phyloP scores from a whole-genome alignment of 2,888 invertebrate species.

The Hoplodrina blanda region DNA sequence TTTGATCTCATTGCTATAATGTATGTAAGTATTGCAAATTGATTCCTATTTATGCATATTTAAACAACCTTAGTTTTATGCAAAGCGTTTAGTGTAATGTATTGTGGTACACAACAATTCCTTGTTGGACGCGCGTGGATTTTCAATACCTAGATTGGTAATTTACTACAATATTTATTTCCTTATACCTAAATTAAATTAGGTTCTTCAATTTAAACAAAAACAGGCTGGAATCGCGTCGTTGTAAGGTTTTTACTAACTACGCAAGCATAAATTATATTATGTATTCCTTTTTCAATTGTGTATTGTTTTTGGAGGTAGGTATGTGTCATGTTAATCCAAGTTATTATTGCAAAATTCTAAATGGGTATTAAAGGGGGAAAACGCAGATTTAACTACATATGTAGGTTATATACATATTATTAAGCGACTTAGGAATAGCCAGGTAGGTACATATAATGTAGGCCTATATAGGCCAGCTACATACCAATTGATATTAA shows the following conservation, averaged over 20 bases:
- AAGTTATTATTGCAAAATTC: background rate
- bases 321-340: background rate
- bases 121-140: slow-evolving; percentile 29
- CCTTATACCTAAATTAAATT: background rate
- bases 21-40: slow-evolving; percentile 31
- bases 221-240: background rate
- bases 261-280: background rate
- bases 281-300: no score
- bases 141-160: slow-evolving; percentile 20
- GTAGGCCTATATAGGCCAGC: background rate
- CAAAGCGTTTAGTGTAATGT: slow-evolving; percentile 22
- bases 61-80: slow-evolving; percentile 58
- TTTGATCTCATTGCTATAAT: slow-evolving; percentile 1
- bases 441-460: background rate
- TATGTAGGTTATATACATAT: background rate
- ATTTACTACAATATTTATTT: slow-evolving; percentile 10
- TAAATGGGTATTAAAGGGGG: background rate
- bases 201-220: background rate
- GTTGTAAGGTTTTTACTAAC: slow-evolving; percentile 4
- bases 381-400: slow-evolving; percentile 6
- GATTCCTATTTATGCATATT: slow-evolving; percentile 38
- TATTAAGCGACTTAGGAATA: background rate
- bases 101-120: slow-evolving; percentile 26
- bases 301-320: slow-evolving; percentile 10
- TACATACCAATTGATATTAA: background rate